Evolutionary conservation across 2,888 invertebrate species (phyloP).

Genomic region (Microdon myrmicae): DNA sequence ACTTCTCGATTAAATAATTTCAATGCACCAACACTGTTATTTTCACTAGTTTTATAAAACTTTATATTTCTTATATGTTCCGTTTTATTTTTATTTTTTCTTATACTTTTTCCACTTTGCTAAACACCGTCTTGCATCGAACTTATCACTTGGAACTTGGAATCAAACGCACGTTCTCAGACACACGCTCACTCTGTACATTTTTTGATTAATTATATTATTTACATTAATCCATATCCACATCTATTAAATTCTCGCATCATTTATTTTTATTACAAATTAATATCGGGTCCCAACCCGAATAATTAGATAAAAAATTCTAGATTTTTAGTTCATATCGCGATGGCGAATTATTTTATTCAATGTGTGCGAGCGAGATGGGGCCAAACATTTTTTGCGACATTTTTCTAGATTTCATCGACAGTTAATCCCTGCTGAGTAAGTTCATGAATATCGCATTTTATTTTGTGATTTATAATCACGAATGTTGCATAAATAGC

Average conservation of each 20-base stretch:
- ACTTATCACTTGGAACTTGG: no score
- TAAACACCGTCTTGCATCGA: no score
- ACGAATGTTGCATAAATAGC: conserved; percentile 44
- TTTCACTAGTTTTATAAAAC: conserved; percentile 18
- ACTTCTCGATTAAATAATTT: no score
- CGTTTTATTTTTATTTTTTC: conserved; percentile 4
- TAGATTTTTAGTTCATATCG: conserved; percentile 33
- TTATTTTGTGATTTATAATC: conserved; percentile 34
- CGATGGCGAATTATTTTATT: conserved; percentile 38
- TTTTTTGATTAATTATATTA: no score
- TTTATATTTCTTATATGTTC: not conserved
- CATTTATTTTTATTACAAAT: no score
- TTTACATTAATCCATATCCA: no score
- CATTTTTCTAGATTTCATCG: conserved; percentile 21
- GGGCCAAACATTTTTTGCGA: conserved; percentile 34
- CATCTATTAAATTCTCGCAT: no score
- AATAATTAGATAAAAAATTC: conserved; percentile 8
- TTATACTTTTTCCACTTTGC: not conserved
- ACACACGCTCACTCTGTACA: no score
- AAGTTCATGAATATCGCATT: conserved; percentile 43
- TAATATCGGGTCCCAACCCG: conserved; percentile 34
- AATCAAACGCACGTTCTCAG: no score
- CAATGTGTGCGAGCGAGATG: conserved; percentile 28
- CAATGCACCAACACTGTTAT: conserved; percentile 6
- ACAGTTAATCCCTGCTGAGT: conserved; percentile 29